Evolutionary conservation across 1,140 invertebrate genomes (phyloP).

Genomic region (Aphelenchoides fujianensis): DNA sequence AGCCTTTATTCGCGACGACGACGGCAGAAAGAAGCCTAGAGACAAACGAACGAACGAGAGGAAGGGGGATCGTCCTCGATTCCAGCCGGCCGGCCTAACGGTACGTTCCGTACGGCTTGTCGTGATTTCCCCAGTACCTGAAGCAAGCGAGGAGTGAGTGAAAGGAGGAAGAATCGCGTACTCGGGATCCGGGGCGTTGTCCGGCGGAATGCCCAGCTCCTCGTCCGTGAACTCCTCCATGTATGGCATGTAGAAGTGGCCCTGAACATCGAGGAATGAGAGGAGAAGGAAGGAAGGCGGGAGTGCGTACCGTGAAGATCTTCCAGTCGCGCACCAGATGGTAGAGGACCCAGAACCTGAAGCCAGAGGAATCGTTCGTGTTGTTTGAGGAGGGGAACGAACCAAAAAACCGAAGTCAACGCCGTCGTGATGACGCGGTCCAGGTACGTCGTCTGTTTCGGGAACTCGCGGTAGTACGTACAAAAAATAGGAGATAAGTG

Average conservation of each 20-base stretch:
- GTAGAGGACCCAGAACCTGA: neutral
- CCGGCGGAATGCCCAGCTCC: conserved; percentile 60
- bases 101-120: conserved; percentile 50
- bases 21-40: neutral
- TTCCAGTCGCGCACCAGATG: neutral
- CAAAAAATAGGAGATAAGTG: no score
- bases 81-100: no score
- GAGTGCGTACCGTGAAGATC: neutral
- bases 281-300: neutral
- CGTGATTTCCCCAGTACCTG: conserved; percentile 61
- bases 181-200: conserved; percentile 59
- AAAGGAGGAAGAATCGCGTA: no score
- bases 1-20: neutral
- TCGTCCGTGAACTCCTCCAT: conserved; percentile 57
- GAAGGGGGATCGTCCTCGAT: no score
- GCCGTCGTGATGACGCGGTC: conserved; percentile 12
- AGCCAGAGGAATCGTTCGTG: no score
- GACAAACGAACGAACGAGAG: no score
- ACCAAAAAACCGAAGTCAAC: neutral
- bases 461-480: conserved; percentile 11
- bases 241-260: conserved; percentile 59
- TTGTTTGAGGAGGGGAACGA: no score
- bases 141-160: no score
- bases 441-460: conserved; percentile 9
- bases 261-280: conserved; percentile 18